Conservation (phyloP, 2,113 vertebrate species). For the Catharus minimus region DNA sequence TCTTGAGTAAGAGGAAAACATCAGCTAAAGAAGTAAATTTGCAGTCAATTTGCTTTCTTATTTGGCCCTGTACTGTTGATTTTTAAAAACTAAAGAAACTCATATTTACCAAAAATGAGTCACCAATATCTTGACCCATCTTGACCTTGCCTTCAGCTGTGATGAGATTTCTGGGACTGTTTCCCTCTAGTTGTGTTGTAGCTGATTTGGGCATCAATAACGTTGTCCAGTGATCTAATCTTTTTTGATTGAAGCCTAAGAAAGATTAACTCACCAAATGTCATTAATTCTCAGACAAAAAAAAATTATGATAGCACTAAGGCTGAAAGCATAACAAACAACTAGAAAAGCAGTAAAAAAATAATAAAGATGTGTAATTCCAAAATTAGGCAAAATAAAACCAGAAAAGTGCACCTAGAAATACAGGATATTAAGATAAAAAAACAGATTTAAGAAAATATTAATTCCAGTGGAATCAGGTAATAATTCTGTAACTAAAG, state of each 20-base stretch:
- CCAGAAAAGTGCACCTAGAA: not conserved
- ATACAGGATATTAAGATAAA: not conserved
- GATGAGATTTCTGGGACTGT: not conserved
- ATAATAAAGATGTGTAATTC: not conserved
- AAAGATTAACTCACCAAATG: not conserved
- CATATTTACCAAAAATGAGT: not conserved
- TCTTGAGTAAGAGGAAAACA: not conserved
- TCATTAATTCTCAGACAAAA: not conserved
- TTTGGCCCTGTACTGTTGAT: not conserved
- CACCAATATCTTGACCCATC: not conserved
- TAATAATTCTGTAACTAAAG: not conserved
- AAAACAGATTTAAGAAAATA: not conserved
- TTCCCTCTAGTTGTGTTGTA: not conserved
- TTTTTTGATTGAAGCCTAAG: not conserved
- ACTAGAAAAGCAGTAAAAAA: not conserved
- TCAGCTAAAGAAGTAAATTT: not conserved
- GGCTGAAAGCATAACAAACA: not conserved
- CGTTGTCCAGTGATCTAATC: not conserved
- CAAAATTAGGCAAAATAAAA: not conserved
- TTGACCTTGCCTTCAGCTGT: not conserved
- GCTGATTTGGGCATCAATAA: not conserved
- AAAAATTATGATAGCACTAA: not conserved
- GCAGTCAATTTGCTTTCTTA: not conserved
- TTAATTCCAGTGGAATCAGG: not conserved
- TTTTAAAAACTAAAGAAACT: not conserved